Conservation (phyloP, 2,113 vertebrate species). For the Marmota flaviventris region DNA sequence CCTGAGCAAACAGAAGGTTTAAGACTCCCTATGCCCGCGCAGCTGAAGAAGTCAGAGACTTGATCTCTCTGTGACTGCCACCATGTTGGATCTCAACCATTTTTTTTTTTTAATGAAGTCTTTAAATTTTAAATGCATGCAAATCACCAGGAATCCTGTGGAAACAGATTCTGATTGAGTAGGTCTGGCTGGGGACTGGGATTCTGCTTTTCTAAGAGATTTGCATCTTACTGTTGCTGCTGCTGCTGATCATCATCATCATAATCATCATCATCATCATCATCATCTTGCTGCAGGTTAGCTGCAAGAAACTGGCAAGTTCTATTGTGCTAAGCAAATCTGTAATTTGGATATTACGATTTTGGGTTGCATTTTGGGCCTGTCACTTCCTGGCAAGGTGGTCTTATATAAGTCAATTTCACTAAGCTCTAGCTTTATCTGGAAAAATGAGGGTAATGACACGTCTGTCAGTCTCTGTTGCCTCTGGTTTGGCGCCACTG, state of each 20-base stretch:
- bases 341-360: neutral
- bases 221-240: neutral
- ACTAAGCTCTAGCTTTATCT: neutral
- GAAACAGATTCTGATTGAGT: neutral
- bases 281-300: neutral
- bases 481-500: neutral
- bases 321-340: neutral
- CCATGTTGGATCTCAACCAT: too few relatives aligned
- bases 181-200: neutral
- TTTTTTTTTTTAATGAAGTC: too few relatives aligned
- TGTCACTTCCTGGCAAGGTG: neutral
- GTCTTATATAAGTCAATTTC: neutral
- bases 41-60: too few relatives aligned
- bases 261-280: too few relatives aligned
- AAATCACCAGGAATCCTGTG: neutral
- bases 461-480: neutral
- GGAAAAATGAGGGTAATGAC: neutral
- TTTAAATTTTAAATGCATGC: neutral
- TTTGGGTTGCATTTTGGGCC: neutral
- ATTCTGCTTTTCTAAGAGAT: neutral
- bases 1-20: too few relatives aligned
- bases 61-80: too few relatives aligned
- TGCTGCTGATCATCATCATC: neutral
- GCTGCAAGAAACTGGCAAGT: neutral
- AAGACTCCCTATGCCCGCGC: too few relatives aligned